Evolutionary conservation across 2,113 vertebrate genomes (phyloP).

Genomic region (Myotis yumanensis): DNA sequence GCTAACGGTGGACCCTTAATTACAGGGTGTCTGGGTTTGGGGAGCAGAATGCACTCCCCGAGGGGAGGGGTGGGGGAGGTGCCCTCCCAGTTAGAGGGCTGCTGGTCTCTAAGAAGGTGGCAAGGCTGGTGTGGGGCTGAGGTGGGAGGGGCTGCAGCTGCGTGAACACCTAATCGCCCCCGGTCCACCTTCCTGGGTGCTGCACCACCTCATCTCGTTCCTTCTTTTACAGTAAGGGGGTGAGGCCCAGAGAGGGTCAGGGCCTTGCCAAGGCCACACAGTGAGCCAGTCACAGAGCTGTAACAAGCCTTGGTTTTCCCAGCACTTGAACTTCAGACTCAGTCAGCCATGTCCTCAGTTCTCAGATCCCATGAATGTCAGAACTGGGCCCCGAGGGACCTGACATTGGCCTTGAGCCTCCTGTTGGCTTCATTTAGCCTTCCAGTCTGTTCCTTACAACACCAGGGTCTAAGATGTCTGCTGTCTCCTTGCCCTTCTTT

Average conservation of each 20-base stretch:
- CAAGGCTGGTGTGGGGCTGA: fast-evolving
- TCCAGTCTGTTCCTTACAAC: background rate
- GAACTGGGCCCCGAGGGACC: background rate
- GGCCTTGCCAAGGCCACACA: background rate
- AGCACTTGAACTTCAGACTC: fast-evolving
- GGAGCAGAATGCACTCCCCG: background rate
- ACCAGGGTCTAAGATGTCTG: background rate
- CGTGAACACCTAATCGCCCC: background rate
- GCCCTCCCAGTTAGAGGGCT: background rate
- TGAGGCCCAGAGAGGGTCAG: background rate
- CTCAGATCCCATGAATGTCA: background rate
- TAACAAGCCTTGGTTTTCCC: background rate
- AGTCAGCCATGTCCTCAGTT: fast-evolving
- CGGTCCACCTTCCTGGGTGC: too few relatives aligned
- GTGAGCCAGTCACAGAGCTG: background rate
- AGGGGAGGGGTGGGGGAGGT: too few relatives aligned
- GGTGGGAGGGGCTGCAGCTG: background rate
- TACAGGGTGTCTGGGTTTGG: background rate
- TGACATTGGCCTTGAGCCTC: fast-evolving
- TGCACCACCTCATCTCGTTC: background rate
- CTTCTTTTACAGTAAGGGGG: background rate
- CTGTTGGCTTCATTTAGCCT: background rate
- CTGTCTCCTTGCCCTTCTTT: background rate
- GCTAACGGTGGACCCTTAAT: background rate
- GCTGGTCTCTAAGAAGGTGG: background rate